Conservation (phyloP, 2,888 invertebrate species). For the Meliscaeva auricollis region DNA sequence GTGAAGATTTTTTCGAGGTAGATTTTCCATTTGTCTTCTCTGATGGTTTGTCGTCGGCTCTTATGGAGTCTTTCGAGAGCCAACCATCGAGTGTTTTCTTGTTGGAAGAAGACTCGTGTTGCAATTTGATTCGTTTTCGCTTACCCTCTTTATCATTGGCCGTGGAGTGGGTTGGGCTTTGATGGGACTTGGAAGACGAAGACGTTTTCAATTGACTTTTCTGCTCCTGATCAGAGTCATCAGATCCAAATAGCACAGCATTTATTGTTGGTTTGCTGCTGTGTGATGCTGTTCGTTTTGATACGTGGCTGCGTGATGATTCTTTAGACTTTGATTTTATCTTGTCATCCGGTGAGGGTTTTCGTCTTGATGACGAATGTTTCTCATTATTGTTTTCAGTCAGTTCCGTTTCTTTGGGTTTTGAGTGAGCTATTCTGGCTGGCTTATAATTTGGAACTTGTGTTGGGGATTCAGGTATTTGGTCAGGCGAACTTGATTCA, state of each 20-base stretch:
- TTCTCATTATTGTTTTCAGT: conserved; percentile 23
- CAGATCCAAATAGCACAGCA: conserved; percentile 66
- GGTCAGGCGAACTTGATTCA: conserved; percentile 39
- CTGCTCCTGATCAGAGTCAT: conserved; percentile 60
- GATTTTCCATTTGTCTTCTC: conserved; percentile 53
- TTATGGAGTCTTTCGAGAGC: conserved; percentile 49
- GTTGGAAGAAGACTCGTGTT: not conserved
- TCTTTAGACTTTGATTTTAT: not conserved
- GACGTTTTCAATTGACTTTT: conserved; percentile 2
- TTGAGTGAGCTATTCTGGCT: conserved; percentile 39
- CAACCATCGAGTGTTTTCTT: conserved; percentile 43
- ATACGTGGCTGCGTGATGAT: not conserved
- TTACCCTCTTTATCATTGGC: conserved; percentile 36
- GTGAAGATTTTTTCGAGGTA: conserved; percentile 28
- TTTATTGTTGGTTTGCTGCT: conserved; percentile 26
- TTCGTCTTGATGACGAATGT: conserved; percentile 40
- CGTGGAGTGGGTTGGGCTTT: not conserved
- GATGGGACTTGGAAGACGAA: not conserved
- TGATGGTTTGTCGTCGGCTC: conserved; percentile 8
- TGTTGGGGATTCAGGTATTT: conserved; percentile 60
- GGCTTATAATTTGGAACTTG: conserved; percentile 70
- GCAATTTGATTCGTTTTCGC: conserved; percentile 48
- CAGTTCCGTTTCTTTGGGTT: not conserved
- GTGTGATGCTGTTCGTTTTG: conserved; percentile 13
- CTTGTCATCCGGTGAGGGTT: conserved; percentile 19